phyloP scores from a whole-genome alignment of 1,140 invertebrate genomes.

The Listronotus oregonensis region DNA sequence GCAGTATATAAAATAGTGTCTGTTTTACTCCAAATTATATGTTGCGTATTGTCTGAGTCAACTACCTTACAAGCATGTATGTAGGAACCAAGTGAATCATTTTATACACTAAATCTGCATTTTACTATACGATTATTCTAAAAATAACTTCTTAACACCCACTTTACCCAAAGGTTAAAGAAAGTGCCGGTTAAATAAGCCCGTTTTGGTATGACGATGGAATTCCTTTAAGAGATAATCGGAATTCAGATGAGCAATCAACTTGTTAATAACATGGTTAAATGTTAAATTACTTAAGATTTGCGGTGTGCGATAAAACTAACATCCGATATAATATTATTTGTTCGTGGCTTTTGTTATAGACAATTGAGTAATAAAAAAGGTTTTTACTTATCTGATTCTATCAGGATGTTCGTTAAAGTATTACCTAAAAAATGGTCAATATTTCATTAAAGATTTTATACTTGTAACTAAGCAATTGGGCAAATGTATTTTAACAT shows the following conservation, averaged over 20 bases:
- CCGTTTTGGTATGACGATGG: conserved; percentile 28
- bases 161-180: conserved; percentile 29
- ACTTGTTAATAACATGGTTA: not conserved
- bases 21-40: too few relatives aligned
- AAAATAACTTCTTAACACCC: conserved; percentile 27
- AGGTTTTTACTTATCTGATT: too few relatives aligned
- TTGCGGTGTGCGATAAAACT: too few relatives aligned
- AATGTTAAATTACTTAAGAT: not conserved
- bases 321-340: too few relatives aligned
- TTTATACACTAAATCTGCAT: conserved; percentile 24
- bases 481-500: too few relatives aligned
- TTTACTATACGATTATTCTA: conserved; percentile 14
- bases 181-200: conserved; percentile 28
- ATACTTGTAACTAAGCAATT: too few relatives aligned
- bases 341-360: too few relatives aligned
- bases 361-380: too few relatives aligned
- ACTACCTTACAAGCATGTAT: not conserved
- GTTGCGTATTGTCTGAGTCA: not conserved
- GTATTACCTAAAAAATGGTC: too few relatives aligned
- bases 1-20: too few relatives aligned
- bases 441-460: too few relatives aligned
- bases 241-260: conserved; percentile 34
- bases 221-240: conserved; percentile 22
- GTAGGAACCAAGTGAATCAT: conserved; percentile 21
- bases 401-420: too few relatives aligned